phyloP scores from a whole-genome alignment of 2,113 vertebrate genomes.

The Caranx melampygus region DNA sequence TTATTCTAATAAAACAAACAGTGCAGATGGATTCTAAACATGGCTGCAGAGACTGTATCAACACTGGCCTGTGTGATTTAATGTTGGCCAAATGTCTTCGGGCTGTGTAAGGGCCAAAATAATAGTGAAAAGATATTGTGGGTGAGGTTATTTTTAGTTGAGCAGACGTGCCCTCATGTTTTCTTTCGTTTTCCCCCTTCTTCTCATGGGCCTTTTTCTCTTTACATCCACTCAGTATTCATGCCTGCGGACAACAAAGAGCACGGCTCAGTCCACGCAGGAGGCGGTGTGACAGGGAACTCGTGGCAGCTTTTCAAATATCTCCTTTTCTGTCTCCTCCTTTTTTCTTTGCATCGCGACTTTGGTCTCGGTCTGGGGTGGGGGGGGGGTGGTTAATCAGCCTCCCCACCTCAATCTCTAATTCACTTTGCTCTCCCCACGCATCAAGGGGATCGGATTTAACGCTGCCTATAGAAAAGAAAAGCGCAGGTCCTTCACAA shows the following conservation, averaged over 20 bases:
- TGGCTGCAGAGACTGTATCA: background rate
- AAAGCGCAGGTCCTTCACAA: slow-evolving; percentile 59
- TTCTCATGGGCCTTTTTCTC: slow-evolving; percentile 59
- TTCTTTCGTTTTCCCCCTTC: background rate
- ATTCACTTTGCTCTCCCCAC: slow-evolving; percentile 77
- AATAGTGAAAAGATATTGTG: background rate
- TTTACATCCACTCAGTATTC: slow-evolving; percentile 89
- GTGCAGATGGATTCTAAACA: background rate
- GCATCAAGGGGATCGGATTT: slow-evolving; percentile 80
- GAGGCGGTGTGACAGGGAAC: slow-evolving; percentile 89
- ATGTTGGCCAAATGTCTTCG: background rate
- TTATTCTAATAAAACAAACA: background rate
- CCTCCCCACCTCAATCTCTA: slow-evolving; percentile 71
- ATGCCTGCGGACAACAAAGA: slow-evolving; percentile 83
- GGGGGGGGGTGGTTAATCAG: slow-evolving; percentile 52
- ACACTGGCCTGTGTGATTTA: background rate
- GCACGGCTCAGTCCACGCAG: slow-evolving; percentile 87
- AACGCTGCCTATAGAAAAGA: slow-evolving; percentile 41
- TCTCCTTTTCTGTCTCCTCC: slow-evolving; percentile 77
- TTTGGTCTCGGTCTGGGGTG: slow-evolving; percentile 55
- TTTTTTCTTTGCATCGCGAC: slow-evolving; percentile 66
- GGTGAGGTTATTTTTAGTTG: slow-evolving; percentile 33
- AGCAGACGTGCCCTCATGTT: slow-evolving; percentile 53
- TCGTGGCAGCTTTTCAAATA: slow-evolving; percentile 87
- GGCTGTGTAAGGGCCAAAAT: background rate